These are phyloP conservation scores for Allygus modestus DNA, from an alignment of 2,888 invertebrate genomes.

Conservation along the genomic window DNA sequence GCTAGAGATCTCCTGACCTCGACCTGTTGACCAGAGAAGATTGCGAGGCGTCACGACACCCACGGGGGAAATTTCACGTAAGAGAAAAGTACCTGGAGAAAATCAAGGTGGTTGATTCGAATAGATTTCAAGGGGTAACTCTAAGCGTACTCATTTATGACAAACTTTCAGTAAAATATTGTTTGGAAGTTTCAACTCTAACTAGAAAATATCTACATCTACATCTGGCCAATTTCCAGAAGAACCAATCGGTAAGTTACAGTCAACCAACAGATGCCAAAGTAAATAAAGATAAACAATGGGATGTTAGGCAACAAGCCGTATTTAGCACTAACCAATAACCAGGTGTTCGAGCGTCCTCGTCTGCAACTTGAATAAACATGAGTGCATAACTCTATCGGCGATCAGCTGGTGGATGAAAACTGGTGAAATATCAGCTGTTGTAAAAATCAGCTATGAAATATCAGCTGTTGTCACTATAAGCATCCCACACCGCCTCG, in stretches of 20 bases:
- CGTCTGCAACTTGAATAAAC: constrained; percentile 16
- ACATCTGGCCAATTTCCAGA: neutral
- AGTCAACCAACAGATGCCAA: neutral
- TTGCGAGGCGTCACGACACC: neutral
- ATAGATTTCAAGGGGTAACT: no score
- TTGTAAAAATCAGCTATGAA: constrained; percentile 3
- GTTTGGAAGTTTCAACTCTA: no score
- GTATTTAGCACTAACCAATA: constrained; percentile 19
- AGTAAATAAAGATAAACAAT: constrained; percentile 23
- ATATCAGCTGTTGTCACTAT: constrained; percentile 27
- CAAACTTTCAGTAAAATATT: no score
- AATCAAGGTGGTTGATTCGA: neutral
- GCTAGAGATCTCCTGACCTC: neutral
- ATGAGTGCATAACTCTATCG: constrained; percentile 8
- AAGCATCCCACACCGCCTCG: neutral
- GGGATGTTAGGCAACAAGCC: neutral
- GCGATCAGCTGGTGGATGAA: constrained; percentile 23
- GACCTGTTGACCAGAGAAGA: neutral
- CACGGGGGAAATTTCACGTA: neutral
- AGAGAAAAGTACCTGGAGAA: neutral
- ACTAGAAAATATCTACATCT: no score
- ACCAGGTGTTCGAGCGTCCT: neutral
- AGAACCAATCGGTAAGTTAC: neutral
- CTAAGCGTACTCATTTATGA: no score
- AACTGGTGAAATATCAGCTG: constrained; percentile 13